Evolutionary conservation across 2,888 invertebrate species (phyloP).

Genomic region (Troides aeacus): DNA sequence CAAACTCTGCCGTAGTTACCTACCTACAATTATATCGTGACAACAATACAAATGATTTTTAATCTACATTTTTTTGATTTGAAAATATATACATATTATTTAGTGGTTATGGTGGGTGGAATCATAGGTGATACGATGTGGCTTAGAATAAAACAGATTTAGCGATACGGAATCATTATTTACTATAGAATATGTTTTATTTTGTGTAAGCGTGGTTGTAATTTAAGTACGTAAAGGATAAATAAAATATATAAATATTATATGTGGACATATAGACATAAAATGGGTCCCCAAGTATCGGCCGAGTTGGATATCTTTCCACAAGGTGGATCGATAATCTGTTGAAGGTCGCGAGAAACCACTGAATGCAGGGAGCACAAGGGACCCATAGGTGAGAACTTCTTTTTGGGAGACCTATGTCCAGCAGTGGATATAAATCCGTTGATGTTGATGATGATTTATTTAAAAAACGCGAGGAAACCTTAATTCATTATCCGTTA

Average conservation of each 20-base stretch:
- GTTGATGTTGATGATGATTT: neutral
- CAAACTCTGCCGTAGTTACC: constrained; percentile 43
- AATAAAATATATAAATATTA: neutral
- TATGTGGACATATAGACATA: no score
- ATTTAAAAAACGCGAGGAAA: neutral
- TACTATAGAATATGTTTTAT: constrained; percentile 33
- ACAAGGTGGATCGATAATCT: no score
- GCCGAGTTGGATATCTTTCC: no score
- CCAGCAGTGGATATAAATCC: no score
- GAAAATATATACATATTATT: constrained; percentile 17
- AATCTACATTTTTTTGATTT: constrained; percentile 13
- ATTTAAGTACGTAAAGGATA: constrained; percentile 24
- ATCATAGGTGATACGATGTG: constrained; percentile 53
- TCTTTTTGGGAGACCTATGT: no score
- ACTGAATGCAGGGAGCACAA: no score
- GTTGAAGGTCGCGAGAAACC: no score
- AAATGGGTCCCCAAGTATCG: no score
- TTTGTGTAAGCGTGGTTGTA: constrained; percentile 30
- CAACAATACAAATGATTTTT: constrained; percentile 27
- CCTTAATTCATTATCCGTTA: constrained; percentile 20
- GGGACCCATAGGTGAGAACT: no score
- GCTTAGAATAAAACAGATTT: constrained; percentile 42
- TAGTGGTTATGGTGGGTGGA: constrained; percentile 40
- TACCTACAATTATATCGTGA: constrained; percentile 29
- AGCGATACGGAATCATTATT: constrained; percentile 33